A percentile compares a stretch with the other conserved stretches of the same genome.
Conservation (phyloP, 2,888 invertebrate genomes). For the Cryptops parisi region DNA sequence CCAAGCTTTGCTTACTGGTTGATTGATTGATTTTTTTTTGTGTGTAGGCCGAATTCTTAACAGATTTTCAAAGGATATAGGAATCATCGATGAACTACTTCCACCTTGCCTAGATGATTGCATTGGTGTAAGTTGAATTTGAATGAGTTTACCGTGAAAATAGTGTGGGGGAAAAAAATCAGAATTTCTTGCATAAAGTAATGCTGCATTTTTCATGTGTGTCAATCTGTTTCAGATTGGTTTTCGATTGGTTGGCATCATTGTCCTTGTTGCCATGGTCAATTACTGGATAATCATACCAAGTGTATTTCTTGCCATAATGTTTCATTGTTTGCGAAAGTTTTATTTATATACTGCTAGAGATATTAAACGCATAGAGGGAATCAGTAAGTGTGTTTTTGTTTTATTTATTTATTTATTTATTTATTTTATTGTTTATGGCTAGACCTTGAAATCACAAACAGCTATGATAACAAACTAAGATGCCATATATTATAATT, state of each 20-base stretch:
- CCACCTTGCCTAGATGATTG: conserved; percentile 47
- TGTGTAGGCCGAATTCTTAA: conserved; percentile 57
- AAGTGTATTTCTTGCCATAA: conserved; percentile 48
- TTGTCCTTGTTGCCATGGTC: conserved; percentile 51
- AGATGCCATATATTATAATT: too few species aligned
- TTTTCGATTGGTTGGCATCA: conserved; percentile 35
- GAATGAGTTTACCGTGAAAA: background rate
- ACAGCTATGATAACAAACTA: too few species aligned
- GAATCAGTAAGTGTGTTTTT: conserved; percentile 34
- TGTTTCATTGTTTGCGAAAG: conserved; percentile 58
- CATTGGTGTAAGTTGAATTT: conserved; percentile 22
- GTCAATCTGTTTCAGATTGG: conserved; percentile 19
- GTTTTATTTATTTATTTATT: too few species aligned
- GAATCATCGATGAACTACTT: conserved; percentile 57
- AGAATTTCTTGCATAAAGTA: background rate
- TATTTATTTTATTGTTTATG: too few species aligned
- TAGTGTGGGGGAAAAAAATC: background rate
- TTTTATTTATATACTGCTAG: conserved; percentile 67
- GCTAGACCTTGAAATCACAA: too few species aligned
- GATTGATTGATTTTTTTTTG: background rate
- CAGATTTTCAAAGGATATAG: conserved; percentile 71
- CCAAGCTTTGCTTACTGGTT: too few species aligned
- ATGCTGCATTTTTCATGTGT: background rate
- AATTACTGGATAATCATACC: conserved; percentile 60
- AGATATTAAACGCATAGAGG: conserved; percentile 48